Percentiles rank a stretch among this genome's conserved stretches.
phyloP scores from a whole-genome alignment of 1,140 invertebrate genomes.

The Cydia splendana region DNA sequence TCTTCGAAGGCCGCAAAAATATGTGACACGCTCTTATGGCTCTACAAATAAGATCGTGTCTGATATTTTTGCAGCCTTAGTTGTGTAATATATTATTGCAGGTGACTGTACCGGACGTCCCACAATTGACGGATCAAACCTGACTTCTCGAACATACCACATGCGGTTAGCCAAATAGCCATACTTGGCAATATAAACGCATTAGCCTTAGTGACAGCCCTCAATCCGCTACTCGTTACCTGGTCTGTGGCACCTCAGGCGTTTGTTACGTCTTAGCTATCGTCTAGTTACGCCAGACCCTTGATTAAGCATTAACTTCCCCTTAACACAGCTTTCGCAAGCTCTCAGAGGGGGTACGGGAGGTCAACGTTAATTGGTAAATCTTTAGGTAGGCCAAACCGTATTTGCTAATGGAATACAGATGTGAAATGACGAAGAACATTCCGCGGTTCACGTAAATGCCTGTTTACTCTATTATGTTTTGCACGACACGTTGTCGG shows the following conservation, averaged over 20 bases:
- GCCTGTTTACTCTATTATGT: conserved; percentile 46
- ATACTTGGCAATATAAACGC: neutral
- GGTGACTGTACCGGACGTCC: too few relatives aligned
- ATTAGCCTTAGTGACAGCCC: conserved; percentile 46
- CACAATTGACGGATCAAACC: too few relatives aligned
- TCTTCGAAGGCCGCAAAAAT: too few relatives aligned
- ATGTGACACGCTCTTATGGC: too few relatives aligned
- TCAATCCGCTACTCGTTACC: conserved; percentile 58
- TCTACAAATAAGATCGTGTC: too few relatives aligned
- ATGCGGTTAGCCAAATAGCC: too few relatives aligned
- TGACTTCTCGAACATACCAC: too few relatives aligned
- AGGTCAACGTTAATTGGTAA: conserved; percentile 52
- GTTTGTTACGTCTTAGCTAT: conserved; percentile 66
- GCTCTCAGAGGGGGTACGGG: conserved; percentile 38
- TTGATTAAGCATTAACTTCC: conserved; percentile 59
- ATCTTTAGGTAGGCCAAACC: conserved; percentile 60
- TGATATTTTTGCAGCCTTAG: too few relatives aligned
- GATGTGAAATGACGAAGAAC: conserved; percentile 64
- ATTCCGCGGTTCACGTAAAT: conserved; percentile 62
- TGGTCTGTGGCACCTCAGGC: conserved; percentile 68
- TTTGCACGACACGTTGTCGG: neutral
- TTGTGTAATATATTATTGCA: too few relatives aligned
- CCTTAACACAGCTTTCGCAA: conserved; percentile 52
- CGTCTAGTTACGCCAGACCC: conserved; percentile 57
- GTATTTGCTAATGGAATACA: conserved; percentile 76